Conservation (phyloP, 2,888 invertebrate genomes). For the Polylopha cassiicola region DNA sequence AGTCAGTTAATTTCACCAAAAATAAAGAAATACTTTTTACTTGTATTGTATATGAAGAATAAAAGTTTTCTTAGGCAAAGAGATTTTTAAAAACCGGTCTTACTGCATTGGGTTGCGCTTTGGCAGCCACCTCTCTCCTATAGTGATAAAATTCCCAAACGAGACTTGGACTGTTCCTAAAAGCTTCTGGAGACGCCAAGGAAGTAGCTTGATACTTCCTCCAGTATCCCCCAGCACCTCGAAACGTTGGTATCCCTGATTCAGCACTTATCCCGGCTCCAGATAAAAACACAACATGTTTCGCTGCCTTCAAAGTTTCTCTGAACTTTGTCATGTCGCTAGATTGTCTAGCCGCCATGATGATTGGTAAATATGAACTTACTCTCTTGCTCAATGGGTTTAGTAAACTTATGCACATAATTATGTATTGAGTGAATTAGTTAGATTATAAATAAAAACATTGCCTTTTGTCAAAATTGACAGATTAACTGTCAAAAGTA, state of each 20-base stretch:
- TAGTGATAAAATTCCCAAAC: constrained; percentile 96
- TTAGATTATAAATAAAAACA: no score
- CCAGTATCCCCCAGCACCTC: constrained; percentile 90
- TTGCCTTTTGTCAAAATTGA: no score
- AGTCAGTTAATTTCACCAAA: no score
- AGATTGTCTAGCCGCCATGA: constrained; percentile 45
- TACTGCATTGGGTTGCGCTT: constrained; percentile 84
- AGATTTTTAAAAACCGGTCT: constrained; percentile 22
- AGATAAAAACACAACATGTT: constrained; percentile 82
- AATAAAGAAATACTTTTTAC: no score
- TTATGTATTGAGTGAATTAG: no score
- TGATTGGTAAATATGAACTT: constrained; percentile 19
- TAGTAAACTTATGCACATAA: constrained; percentile 41
- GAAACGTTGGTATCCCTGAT: constrained; percentile 91
- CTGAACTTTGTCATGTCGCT: constrained; percentile 74
- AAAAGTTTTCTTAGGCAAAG: neutral
- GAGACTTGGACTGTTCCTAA: constrained; percentile 82
- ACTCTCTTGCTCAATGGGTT: constrained; percentile 27
- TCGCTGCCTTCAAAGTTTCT: constrained; percentile 75
- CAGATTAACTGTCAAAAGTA: no score
- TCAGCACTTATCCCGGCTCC: constrained; percentile 91
- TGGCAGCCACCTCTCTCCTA: constrained; percentile 85
- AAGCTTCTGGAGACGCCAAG: constrained; percentile 84
- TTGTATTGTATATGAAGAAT: no score
- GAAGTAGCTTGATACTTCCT: constrained; percentile 82